phyloP scores from a whole-genome alignment of 2,797 vertebrate species.

The Crenuchus spilurus region DNA sequence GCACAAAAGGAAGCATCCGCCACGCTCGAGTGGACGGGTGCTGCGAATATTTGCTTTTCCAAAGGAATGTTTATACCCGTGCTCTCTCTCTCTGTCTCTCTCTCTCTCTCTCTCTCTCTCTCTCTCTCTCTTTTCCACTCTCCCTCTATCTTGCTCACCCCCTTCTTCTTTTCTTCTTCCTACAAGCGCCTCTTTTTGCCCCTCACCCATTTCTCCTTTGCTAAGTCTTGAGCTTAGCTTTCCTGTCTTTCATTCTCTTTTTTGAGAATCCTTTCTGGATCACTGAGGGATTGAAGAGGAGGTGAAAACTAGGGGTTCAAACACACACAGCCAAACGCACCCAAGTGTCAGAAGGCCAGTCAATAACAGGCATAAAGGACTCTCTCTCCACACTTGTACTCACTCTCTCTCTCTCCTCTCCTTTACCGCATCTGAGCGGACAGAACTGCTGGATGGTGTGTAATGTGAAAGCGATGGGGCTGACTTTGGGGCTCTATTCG shows the following conservation, averaged over 20 bases:
- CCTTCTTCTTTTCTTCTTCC: not conserved
- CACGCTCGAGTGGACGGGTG: slow-evolving; percentile 77
- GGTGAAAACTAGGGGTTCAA: slow-evolving; percentile 37
- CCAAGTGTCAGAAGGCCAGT: slow-evolving; percentile 39
- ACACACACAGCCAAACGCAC: slow-evolving; percentile 29
- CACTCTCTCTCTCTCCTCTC: slow-evolving; percentile 21
- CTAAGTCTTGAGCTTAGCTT: not conserved
- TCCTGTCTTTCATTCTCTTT: slow-evolving; percentile 39
- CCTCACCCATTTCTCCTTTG: slow-evolving; percentile 7
- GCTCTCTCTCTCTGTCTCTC: slow-evolving; percentile 51
- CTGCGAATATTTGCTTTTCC: slow-evolving; percentile 79
- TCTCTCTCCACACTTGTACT: slow-evolving; percentile 17
- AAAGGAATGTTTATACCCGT: slow-evolving; percentile 76
- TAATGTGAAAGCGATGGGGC: slow-evolving; percentile 44
- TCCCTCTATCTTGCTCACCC: not conserved
- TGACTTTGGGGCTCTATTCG: slow-evolving; percentile 19
- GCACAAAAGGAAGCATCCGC: slow-evolving; percentile 77
- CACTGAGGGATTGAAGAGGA: slow-evolving; percentile 47
- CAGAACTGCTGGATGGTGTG: slow-evolving; percentile 50
- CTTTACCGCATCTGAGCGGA: slow-evolving; percentile 38
- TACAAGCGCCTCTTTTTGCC: slow-evolving; percentile 24
- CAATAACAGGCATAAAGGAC: slow-evolving; percentile 45
- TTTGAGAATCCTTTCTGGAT: slow-evolving; percentile 35
- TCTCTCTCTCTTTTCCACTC: slow-evolving; percentile 18
- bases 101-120: not conserved